A percentile compares a stretch with the other conserved stretches of the same genome.
phyloP scores from a whole-genome alignment of 2,113 vertebrate species.

The Pelvicachromis taeniatus region DNA sequence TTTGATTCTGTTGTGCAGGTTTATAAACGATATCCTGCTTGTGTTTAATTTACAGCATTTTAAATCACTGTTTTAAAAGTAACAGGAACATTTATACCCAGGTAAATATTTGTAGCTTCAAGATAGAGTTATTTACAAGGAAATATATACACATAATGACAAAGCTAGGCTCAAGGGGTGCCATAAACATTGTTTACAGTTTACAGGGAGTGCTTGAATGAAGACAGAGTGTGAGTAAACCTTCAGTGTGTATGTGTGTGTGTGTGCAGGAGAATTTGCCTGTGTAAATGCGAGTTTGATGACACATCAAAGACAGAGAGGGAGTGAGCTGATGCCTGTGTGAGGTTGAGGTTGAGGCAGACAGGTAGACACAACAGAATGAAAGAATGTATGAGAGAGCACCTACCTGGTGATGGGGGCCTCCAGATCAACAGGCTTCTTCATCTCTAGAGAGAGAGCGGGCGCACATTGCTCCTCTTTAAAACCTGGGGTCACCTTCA shows the following conservation, averaged over 20 bases:
- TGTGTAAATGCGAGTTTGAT: neutral
- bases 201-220: neutral
- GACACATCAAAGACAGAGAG: neutral
- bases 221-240: neutral
- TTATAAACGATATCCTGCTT: neutral
- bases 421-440: constrained; percentile 91
- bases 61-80: neutral
- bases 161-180: neutral
- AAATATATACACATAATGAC: neutral
- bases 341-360: neutral
- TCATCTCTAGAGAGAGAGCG: constrained; percentile 89
- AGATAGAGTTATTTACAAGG: neutral
- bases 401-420: constrained; percentile 90
- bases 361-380: neutral
- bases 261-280: neutral
- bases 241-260: neutral
- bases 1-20: neutral
- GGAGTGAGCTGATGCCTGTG: neutral
- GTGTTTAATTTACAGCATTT: neutral
- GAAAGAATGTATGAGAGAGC: neutral
- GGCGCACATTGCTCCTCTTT: constrained; percentile 97
- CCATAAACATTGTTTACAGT: neutral
- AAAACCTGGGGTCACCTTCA: constrained; percentile 88
- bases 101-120: neutral
- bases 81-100: neutral